These are phyloP conservation scores for Odontamblyopus rebecca DNA, from an alignment of 2,797 vertebrate genomes.

Conservation along the genomic window DNA sequence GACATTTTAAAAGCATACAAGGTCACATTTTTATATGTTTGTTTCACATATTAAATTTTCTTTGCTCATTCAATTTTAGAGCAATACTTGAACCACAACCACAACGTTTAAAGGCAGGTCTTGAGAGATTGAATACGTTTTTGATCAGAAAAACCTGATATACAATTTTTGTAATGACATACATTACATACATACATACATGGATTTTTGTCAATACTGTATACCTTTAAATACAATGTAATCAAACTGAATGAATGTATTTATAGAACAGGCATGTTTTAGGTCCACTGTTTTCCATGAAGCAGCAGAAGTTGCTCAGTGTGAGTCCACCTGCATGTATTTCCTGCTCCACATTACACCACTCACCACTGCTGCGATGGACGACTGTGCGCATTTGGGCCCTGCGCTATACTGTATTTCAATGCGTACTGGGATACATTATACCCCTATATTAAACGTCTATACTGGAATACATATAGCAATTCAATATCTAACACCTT, in stretches of 20 bases:
- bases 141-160: too few species aligned
- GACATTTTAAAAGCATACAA: not conserved
- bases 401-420: not conserved
- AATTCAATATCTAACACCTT: constrained; percentile 2
- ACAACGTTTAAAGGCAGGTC: too few species aligned
- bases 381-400: not conserved
- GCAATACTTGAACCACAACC: not conserved
- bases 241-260: not conserved
- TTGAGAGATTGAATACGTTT: too few species aligned
- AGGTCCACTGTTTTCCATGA: constrained; percentile 17
- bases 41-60: not conserved
- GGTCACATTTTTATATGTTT: too few species aligned
- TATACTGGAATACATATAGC: not conserved
- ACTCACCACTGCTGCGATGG: constrained; percentile 7
- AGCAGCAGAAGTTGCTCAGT: constrained; percentile 10
- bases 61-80: not conserved
- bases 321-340: not conserved
- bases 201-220: too few species aligned
- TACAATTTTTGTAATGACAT: too few species aligned
- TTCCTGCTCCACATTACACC: constrained; percentile 2
- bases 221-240: too few species aligned
- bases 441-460: not conserved
- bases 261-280: constrained; percentile 14
- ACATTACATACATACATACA: too few species aligned
- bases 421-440: constrained; percentile 22